These are phyloP conservation scores for Hylia prasina DNA, from an alignment of 2,113 vertebrate genomes.

Conservation along the genomic window DNA sequence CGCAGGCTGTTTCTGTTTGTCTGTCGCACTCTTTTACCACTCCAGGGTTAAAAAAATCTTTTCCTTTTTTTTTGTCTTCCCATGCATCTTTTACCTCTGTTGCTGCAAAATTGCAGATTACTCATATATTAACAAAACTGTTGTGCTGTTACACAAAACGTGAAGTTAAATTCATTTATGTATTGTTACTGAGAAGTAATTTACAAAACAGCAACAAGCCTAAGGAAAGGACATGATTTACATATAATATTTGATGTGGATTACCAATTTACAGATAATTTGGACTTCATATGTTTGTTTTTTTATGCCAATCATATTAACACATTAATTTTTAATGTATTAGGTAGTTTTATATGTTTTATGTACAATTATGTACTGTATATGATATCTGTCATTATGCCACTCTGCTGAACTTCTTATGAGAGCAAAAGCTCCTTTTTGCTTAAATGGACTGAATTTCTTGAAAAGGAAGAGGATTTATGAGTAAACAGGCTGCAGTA, in stretches of 20 bases:
- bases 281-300: not conserved
- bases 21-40: not conserved
- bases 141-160: not conserved
- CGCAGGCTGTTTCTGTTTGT: not conserved
- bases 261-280: not conserved
- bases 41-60: fast-evolving
- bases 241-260: not conserved
- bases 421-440: not conserved
- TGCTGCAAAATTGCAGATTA: not conserved
- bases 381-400: not conserved
- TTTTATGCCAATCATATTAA: not conserved
- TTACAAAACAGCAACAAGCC: not conserved
- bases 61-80: not conserved
- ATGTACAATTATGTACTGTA: not conserved
- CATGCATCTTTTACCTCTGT: not conserved
- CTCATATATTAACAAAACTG: not conserved
- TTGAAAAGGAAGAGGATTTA: not conserved
- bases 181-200: not conserved
- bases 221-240: not conserved
- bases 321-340: not conserved
- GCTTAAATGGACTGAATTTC: not conserved
- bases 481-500: not conserved
- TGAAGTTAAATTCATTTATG: not conserved
- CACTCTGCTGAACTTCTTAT: not conserved
- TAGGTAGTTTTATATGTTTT: not conserved